These are phyloP conservation scores for Clavelina lepadiformis DNA, from an alignment of 23 tunicate genomes.

Conservation along the genomic window DNA sequence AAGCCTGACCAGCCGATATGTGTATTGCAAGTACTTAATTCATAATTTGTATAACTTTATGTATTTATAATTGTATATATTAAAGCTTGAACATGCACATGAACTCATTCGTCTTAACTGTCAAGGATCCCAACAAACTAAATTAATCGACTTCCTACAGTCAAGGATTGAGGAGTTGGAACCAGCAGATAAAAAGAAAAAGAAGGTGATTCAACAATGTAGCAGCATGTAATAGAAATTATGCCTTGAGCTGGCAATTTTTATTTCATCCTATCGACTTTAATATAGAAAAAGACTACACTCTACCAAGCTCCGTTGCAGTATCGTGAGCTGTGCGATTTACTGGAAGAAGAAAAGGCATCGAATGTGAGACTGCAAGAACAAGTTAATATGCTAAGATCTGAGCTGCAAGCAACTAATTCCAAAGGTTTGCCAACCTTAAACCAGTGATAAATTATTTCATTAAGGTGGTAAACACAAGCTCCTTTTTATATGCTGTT, in stretches of 20 bases:
- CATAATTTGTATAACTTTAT: neutral
- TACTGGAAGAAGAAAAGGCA: conserved; percentile 82
- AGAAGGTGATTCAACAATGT: conserved; percentile 32
- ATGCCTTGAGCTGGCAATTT: neutral
- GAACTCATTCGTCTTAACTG: conserved; percentile 70
- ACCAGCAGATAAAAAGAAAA: conserved; percentile 76
- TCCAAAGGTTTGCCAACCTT: too few relatives aligned
- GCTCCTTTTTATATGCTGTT: too few relatives aligned
- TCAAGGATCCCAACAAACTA: conserved; percentile 75
- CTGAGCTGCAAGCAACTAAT: conserved; percentile 61
- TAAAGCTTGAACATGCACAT: conserved; percentile 72
- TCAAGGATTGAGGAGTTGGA: conserved; percentile 71
- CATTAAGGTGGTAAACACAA: too few relatives aligned
- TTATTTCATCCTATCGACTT: neutral
- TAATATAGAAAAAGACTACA: conserved; percentile 44
- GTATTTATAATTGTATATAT: neutral
- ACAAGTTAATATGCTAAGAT: conserved; percentile 73
- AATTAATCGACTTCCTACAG: conserved; percentile 85
- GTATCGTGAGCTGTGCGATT: conserved; percentile 68
- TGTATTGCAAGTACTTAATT: neutral
- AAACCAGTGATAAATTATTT: too few relatives aligned
- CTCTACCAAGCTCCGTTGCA: conserved; percentile 92
- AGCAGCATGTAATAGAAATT: neutral
- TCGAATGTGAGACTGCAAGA: conserved; percentile 63
- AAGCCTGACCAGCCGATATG: neutral